These are phyloP conservation scores for Fragum fragum DNA, from an alignment of 2,888 invertebrate species.

Conservation along the genomic window DNA sequence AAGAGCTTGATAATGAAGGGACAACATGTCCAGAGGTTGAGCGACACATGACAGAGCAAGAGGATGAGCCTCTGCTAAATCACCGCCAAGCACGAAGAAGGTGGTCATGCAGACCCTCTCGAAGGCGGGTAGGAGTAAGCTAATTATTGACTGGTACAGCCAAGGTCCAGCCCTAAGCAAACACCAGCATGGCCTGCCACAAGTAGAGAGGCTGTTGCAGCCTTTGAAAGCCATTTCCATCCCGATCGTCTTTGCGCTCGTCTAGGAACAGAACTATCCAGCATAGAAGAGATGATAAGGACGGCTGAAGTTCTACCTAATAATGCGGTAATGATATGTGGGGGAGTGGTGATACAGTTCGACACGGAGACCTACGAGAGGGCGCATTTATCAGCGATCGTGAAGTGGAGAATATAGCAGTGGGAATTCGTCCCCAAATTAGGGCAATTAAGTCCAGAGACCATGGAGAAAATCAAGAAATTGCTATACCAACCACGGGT, in stretches of 20 bases:
- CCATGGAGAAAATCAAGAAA: not conserved
- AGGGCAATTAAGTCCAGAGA: not conserved
- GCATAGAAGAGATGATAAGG: not conserved
- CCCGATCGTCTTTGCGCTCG: not conserved
- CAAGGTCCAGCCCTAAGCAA: not conserved
- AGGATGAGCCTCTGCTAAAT: not conserved
- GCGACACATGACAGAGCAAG: not conserved
- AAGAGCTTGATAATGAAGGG: not conserved
- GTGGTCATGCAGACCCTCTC: not conserved
- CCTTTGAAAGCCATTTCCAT: too few relatives aligned
- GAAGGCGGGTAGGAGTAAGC: not conserved
- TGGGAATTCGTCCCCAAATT: not conserved
- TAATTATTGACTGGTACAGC: not conserved
- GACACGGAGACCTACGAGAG: slow-evolving; percentile 1
- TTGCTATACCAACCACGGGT: not conserved
- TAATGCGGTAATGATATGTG: not conserved
- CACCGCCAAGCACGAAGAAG: not conserved
- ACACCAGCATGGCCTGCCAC: not conserved
- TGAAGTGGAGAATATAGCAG: too few relatives aligned
- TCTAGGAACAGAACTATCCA: not conserved
- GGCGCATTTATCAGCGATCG: not conserved
- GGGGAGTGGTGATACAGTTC: not conserved
- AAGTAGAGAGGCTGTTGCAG: not conserved
- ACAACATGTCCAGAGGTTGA: not conserved
- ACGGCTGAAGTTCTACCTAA: not conserved